Evolutionary conservation across 1,140 invertebrate species (phyloP).

Genomic region (Drosophila santomea): DNA sequence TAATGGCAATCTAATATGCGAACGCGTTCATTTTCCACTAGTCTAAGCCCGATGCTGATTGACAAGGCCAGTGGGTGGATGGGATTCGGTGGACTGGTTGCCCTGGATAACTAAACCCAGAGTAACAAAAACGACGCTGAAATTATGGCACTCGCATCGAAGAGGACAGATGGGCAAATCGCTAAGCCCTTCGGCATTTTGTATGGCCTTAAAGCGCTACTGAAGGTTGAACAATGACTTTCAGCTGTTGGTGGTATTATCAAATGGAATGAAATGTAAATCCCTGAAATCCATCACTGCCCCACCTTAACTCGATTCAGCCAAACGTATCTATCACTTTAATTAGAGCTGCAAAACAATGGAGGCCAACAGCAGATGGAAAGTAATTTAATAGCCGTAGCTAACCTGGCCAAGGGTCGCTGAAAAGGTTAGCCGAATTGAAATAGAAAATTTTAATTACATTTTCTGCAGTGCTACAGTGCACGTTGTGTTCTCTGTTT

Average conservation of each 20-base stretch:
- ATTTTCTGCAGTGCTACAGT: conserved; percentile 71
- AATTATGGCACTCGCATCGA: conserved; percentile 49
- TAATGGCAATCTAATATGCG: conserved; percentile 83
- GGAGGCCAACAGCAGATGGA: conserved; percentile 44
- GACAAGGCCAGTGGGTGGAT: conserved; percentile 46
- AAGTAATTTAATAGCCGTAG: conserved; percentile 39
- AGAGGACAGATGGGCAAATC: conserved; percentile 26
- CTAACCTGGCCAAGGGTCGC: conserved; percentile 37
- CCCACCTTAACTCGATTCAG: neutral
- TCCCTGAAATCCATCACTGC: conserved; percentile 33
- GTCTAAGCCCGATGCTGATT: conserved; percentile 67
- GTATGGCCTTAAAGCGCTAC: conserved; percentile 45
- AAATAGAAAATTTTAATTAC: conserved; percentile 83
- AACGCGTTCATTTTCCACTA: conserved; percentile 76
- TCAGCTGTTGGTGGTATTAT: conserved; percentile 51
- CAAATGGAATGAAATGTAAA: conserved; percentile 57
- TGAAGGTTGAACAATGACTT: conserved; percentile 56
- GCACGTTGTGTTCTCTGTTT: conserved; percentile 36
- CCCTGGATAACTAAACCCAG: neutral
- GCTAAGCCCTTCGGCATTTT: conserved; percentile 61
- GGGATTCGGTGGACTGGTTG: conserved; percentile 9
- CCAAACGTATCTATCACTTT: conserved; percentile 73
- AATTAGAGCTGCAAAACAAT: conserved; percentile 63
- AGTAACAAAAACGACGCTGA: conserved; percentile 23
- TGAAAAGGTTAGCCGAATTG: conserved; percentile 70